These are phyloP conservation scores for Capromys pilorides DNA, from an alignment of 2,797 vertebrate genomes.

Conservation along the genomic window DNA sequence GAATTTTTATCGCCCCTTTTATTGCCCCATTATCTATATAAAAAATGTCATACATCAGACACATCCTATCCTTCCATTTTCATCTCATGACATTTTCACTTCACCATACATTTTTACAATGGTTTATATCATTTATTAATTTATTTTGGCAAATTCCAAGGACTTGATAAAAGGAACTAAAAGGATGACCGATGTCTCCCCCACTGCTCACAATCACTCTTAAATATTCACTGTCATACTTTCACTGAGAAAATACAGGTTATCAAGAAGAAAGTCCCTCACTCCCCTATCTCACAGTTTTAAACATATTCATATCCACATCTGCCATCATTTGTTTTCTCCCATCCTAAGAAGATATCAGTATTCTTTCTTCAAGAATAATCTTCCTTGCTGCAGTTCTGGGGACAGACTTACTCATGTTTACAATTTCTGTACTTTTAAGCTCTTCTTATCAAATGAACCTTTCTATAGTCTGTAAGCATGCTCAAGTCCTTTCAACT, in stretches of 20 bases:
- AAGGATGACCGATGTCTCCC: background rate
- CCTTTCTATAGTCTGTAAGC: background rate
- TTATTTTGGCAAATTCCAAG: background rate
- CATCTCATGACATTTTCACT: background rate
- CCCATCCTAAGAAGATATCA: background rate
- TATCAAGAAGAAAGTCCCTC: background rate
- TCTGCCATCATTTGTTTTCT: background rate
- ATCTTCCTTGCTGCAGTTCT: background rate
- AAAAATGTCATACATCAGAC: background rate
- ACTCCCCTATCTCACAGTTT: too few relatives aligned
- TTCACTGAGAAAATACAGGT: background rate
- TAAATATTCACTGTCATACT: constrained; percentile 16
- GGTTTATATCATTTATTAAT: background rate
- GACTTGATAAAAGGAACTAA: too few relatives aligned
- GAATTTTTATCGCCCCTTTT: background rate
- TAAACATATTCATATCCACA: background rate
- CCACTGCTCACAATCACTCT: background rate
- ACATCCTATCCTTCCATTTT: background rate
- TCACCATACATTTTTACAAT: background rate
- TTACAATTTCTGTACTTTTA: background rate
- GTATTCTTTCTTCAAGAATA: background rate
- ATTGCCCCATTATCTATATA: background rate
- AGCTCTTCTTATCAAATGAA: background rate
- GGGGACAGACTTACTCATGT: background rate
- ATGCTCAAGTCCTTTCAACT: background rate